Evolutionary conservation across 2,797 vertebrate genomes (phyloP).

Genomic region (Synaphobranchus kaupii): DNA sequence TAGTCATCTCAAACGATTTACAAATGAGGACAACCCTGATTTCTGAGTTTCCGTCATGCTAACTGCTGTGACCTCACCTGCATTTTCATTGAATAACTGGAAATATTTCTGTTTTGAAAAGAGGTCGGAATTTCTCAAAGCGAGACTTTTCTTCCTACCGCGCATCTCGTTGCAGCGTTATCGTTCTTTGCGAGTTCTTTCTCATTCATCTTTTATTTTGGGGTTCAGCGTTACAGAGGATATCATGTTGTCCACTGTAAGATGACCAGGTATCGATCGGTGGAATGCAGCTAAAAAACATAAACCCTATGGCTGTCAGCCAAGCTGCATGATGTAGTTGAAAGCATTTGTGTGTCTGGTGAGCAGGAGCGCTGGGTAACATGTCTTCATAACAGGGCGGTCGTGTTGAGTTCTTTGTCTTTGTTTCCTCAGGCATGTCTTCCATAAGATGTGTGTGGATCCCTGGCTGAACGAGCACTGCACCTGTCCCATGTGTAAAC

Average conservation of each 20-base stretch:
- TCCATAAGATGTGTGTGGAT: slow-evolving; percentile 96
- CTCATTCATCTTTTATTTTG: neutral
- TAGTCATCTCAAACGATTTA: neutral
- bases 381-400: neutral
- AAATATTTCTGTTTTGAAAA: neutral
- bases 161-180: neutral
- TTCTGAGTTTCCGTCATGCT: neutral
- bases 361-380: neutral
- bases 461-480: slow-evolving; percentile 97
- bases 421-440: slow-evolving; percentile 83
- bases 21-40: neutral
- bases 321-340: neutral
- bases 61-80: neutral
- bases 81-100: neutral
- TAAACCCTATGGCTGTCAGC: neutral
- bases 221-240: neutral
- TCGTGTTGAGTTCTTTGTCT: neutral
- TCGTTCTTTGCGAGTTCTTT: neutral
- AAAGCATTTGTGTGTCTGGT: neutral
- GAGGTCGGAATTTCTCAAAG: neutral
- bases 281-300: neutral
- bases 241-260: neutral
- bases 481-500: slow-evolving; percentile 98
- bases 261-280: neutral
- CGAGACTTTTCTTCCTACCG: neutral